Percentiles rank a stretch among this genome's conserved stretches.
These are phyloP conservation scores for Dysidea cf. avara DNA, from an alignment of 37 sponge, comb jelly and placozoan genomes.

Conservation along the genomic window DNA sequence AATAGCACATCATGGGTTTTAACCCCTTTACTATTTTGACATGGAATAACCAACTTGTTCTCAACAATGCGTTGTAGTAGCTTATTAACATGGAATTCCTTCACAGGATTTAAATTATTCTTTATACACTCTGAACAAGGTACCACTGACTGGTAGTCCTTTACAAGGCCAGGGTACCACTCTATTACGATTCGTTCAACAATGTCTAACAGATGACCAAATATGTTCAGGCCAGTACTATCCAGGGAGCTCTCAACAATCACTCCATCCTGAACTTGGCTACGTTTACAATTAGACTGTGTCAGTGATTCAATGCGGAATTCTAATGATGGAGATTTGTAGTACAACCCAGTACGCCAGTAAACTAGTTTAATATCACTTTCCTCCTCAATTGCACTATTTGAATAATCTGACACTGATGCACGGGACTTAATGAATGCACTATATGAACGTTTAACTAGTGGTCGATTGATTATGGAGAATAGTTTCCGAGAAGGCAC, in stretches of 20 bases:
- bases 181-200: constrained; percentile 22
- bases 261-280: constrained; percentile 12
- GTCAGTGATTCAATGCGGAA: constrained; percentile 4
- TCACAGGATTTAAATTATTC: background rate
- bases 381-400: too few relatives aligned
- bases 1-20: constrained; percentile 10
- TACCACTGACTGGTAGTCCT: background rate
- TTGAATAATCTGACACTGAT: too few relatives aligned
- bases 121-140: constrained; percentile 22
- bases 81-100: background rate
- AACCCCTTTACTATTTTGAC: background rate
- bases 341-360: constrained; percentile 13
- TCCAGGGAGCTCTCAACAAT: constrained; percentile 15
- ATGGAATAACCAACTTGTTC: background rate
- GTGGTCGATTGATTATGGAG: too few relatives aligned
- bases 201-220: constrained; percentile 43
- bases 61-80: background rate
- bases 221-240: constrained; percentile 14
- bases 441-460: too few relatives aligned
- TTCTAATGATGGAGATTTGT: background rate
- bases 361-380: background rate
- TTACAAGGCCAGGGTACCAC: constrained; percentile 50
- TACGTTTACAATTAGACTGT: background rate
- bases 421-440: too few relatives aligned
- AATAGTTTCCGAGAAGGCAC: too few relatives aligned